phyloP scores from a whole-genome alignment of 1,140 invertebrate genomes.

The Pseudomyrmex sp. region DNA sequence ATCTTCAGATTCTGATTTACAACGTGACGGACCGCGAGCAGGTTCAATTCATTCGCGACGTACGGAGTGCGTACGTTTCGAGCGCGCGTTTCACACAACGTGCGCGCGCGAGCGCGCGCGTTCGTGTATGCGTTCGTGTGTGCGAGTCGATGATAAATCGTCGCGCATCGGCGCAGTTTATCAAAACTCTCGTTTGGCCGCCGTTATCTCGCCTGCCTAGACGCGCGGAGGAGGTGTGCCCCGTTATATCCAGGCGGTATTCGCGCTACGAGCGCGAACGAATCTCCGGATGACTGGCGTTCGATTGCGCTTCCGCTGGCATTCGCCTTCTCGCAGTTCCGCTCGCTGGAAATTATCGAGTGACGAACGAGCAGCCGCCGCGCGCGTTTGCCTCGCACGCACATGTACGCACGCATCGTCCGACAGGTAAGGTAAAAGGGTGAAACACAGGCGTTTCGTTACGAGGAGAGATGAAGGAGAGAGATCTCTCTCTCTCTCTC shows the following conservation, averaged over 20 bases:
- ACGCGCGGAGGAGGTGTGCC: slow-evolving; percentile 54
- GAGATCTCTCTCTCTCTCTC: neutral
- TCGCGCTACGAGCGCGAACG: slow-evolving; percentile 35
- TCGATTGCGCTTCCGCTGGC: slow-evolving; percentile 57
- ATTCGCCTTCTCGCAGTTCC: slow-evolving; percentile 48
- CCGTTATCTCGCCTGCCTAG: slow-evolving; percentile 53
- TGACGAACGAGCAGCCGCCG: slow-evolving; percentile 48
- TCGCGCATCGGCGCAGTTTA: slow-evolving; percentile 33
- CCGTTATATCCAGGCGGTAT: slow-evolving; percentile 42
- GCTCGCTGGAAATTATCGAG: slow-evolving; percentile 37
- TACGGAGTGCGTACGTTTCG: neutral
- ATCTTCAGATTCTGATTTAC: slow-evolving; percentile 39
- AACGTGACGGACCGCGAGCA: slow-evolving; percentile 21
- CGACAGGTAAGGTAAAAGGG: slow-evolving; percentile 10
- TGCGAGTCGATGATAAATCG: slow-evolving; percentile 38
- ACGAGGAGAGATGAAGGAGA: neutral
- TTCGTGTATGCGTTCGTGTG: slow-evolving; percentile 4
- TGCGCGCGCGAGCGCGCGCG: too few species aligned
- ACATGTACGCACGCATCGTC: neutral
- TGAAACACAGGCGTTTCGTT: slow-evolving; percentile 23
- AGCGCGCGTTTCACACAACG: too few species aligned
- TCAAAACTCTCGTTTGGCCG: slow-evolving; percentile 58
- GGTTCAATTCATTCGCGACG: slow-evolving; percentile 29
- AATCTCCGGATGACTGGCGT: slow-evolving; percentile 53
- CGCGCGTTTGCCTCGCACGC: neutral